Percentiles rank a stretch among this genome's conserved stretches.
Conservation (phyloP, 2,797 vertebrate species). For the Sebastes reedi region DNA sequence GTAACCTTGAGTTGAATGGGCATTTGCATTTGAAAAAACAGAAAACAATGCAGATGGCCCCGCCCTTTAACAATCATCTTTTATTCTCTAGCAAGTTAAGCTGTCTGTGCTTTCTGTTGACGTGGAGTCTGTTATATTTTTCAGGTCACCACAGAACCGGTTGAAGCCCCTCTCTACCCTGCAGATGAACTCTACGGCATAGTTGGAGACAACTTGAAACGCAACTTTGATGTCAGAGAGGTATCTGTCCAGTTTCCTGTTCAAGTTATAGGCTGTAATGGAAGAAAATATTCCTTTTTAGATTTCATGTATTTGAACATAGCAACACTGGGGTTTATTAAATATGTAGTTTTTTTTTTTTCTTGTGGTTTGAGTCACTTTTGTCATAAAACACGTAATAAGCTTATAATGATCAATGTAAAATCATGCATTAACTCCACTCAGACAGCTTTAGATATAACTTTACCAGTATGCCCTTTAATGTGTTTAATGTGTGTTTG, state of each 20-base stretch:
- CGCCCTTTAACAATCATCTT: not conserved
- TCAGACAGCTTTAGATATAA: not conserved
- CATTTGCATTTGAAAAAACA: no score
- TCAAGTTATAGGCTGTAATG: not conserved
- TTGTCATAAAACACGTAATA: not conserved
- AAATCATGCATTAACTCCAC: not conserved
- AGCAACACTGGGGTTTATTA: not conserved
- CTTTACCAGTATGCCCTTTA: not conserved
- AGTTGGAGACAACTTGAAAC: conserved; percentile 94
- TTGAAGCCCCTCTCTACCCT: conserved; percentile 91
- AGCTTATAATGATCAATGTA: not conserved
- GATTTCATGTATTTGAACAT: not conserved
- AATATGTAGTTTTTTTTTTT: not conserved
- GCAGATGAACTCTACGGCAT: conserved; percentile 96
- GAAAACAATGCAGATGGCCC: no score
- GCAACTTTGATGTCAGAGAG: conserved; percentile 96
- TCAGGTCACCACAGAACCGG: conserved; percentile 89
- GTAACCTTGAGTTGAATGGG: no score
- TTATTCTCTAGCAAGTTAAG: not conserved
- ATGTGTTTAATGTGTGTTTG: conserved; percentile 3
- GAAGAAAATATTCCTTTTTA: not conserved
- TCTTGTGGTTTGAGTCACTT: not conserved
- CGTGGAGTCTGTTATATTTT: not conserved
- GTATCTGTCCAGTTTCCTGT: conserved; percentile 68
- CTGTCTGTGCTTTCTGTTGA: not conserved